These are phyloP conservation scores for Oreochromis spilurus DNA, from an alignment of 2,113 vertebrate genomes.

Conservation along the genomic window DNA sequence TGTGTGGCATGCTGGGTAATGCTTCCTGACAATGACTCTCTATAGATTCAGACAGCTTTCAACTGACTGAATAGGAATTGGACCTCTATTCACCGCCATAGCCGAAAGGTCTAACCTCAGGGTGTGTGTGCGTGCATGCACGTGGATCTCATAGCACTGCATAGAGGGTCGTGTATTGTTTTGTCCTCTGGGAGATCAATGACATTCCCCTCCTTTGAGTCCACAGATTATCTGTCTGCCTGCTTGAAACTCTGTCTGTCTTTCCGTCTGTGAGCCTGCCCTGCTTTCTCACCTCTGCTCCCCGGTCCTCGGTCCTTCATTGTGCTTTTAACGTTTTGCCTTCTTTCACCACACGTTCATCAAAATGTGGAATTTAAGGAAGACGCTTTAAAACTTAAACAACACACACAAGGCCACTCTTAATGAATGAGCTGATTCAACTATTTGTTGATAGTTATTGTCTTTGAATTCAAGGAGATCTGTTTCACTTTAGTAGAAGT, in stretches of 20 bases:
- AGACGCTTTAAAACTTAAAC: background rate
- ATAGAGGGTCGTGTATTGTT: slow-evolving; percentile 36
- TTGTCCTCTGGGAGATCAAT: slow-evolving; percentile 67
- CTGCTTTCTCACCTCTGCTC: slow-evolving; percentile 9
- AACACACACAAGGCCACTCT: background rate
- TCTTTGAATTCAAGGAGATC: slow-evolving; percentile 7
- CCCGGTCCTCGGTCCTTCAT: background rate
- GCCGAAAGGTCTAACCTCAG: slow-evolving; percentile 52
- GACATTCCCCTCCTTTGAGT: slow-evolving; percentile 62
- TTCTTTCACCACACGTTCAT: background rate
- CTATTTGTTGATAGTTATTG: background rate
- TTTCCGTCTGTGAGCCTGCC: slow-evolving; percentile 1
- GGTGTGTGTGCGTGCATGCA: background rate
- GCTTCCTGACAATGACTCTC: slow-evolving; percentile 48
- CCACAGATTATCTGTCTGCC: slow-evolving; percentile 55
- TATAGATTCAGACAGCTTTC: slow-evolving; percentile 37
- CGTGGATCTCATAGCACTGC: slow-evolving; percentile 10
- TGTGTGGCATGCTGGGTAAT: slow-evolving; percentile 50
- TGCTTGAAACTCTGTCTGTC: slow-evolving; percentile 24
- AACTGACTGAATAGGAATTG: slow-evolving; percentile 56
- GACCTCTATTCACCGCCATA: slow-evolving; percentile 47
- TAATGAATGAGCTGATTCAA: background rate
- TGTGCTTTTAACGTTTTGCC: background rate
- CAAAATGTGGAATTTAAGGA: background rate
- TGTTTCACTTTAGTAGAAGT: background rate